A percentile compares a stretch with the other conserved stretches of the same genome.
Conservation (phyloP, 2,113 vertebrate genomes). For the Tychaedon coryphoeus region DNA sequence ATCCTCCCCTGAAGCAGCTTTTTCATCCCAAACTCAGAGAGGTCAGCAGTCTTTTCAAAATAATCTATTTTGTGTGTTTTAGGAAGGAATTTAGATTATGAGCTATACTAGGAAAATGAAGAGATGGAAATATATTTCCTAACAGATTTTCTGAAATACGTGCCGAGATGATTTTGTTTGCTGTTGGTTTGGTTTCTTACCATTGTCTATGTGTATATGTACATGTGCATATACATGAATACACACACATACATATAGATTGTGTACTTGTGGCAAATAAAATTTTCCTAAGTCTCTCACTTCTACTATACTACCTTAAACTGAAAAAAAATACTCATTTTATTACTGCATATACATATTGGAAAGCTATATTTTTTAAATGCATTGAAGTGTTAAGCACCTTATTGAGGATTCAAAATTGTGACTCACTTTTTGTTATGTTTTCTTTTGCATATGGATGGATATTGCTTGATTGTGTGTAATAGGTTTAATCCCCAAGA, state of each 20-base stretch:
- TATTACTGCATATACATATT: background rate
- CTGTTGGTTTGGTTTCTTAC: background rate
- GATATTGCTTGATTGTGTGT: background rate
- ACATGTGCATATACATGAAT: rapidly evolving
- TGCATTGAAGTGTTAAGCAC: background rate
- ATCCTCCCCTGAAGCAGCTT: background rate
- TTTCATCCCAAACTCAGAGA: background rate
- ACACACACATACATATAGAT: too few species aligned
- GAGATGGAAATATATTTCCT: background rate
- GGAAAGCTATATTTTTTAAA: background rate
- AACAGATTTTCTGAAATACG: background rate
- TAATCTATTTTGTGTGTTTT: background rate
- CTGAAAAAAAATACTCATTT: background rate
- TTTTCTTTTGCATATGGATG: background rate
- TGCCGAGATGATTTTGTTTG: background rate
- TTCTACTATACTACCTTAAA: background rate
- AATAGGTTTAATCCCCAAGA: background rate
- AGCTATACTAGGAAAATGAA: background rate
- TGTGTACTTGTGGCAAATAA: background rate
- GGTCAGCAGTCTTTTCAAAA: background rate
- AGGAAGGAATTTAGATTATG: background rate
- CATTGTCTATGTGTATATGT: background rate
- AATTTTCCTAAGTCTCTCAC: background rate
- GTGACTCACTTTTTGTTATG: background rate
- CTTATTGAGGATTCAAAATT: background rate